A percentile compares a stretch with the other conserved stretches of the same genome.
Evolutionary conservation across 2,888 invertebrate species (phyloP).

Genomic region (Sturmia bella): DNA sequence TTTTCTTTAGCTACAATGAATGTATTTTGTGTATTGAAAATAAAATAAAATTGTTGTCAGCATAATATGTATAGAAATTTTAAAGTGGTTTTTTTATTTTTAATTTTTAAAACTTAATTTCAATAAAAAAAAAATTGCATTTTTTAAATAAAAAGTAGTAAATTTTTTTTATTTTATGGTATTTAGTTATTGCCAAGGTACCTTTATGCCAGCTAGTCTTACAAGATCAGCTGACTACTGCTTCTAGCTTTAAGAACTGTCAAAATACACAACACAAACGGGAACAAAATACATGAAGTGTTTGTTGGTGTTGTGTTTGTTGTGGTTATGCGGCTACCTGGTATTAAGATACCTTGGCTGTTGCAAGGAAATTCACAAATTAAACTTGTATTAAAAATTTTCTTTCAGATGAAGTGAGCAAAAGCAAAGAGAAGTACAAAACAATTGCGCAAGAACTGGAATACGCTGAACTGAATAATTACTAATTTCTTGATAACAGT

Average conservation of each 20-base stretch:
- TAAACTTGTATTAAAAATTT: constrained; percentile 3
- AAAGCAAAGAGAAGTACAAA: constrained; percentile 98
- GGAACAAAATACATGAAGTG: too few species aligned
- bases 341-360: too few species aligned
- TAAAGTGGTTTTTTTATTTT: constrained; percentile 20
- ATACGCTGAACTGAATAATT: constrained; percentile 93
- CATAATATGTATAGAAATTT: constrained; percentile 59
- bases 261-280: too few species aligned
- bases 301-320: too few species aligned
- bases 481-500: constrained; percentile 81
- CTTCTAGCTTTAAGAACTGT: too few species aligned
- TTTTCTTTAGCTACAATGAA: constrained; percentile 66
- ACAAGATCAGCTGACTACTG: too few species aligned
- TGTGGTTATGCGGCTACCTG: too few species aligned
- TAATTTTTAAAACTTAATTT: constrained; percentile 40
- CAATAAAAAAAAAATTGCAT: constrained; percentile 63
- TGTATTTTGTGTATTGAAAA: constrained; percentile 68
- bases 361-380: too few species aligned
- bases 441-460: constrained; percentile 99
- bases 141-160: constrained; percentile 45
- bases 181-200: background rate
- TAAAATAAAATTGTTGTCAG: constrained; percentile 63
- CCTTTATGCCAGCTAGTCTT: too few species aligned
- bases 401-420: constrained; percentile 91
- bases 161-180: constrained; percentile 49